Percentiles rank a stretch among this genome's conserved stretches.
Conservation (phyloP, 1,140 invertebrate species). For the Gryon sp. region DNA sequence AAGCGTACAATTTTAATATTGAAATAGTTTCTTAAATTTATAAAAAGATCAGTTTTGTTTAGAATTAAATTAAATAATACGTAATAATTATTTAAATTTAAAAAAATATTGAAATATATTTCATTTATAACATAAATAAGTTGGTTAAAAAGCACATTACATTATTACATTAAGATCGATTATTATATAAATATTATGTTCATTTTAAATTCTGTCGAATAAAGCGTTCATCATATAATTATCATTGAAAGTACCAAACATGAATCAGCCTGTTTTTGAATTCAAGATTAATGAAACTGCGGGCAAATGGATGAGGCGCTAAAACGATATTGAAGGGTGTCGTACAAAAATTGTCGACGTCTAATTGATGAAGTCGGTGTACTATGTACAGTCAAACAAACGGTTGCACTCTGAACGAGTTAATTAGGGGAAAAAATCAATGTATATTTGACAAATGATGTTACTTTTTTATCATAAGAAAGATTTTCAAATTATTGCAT, state of each 20-base stretch:
- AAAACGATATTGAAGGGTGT: conserved; percentile 53
- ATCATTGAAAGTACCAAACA: background rate
- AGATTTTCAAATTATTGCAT: conserved; percentile 21
- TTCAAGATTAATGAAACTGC: conserved; percentile 42
- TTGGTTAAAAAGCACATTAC: too few relatives aligned
- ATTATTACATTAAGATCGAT: background rate
- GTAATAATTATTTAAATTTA: too few relatives aligned
- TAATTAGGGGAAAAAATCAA: conserved; percentile 55
- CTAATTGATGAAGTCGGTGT: conserved; percentile 52
- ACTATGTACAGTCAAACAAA: conserved; percentile 34
- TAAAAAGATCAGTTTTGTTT: too few relatives aligned
- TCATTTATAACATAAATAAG: too few relatives aligned
- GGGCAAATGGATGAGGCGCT: conserved; percentile 44
- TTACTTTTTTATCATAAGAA: conserved; percentile 10
- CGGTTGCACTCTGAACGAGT: conserved; percentile 31
- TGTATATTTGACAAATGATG: conserved; percentile 41
- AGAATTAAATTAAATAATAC: too few relatives aligned
- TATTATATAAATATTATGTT: background rate
- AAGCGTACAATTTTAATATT: background rate
- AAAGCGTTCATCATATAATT: background rate
- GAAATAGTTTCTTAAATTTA: too few relatives aligned
- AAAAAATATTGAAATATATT: too few relatives aligned
- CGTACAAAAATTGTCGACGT: conserved; percentile 46
- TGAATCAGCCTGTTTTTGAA: conserved; percentile 32
- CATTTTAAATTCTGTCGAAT: background rate